Evolutionary conservation across 2,113 vertebrate genomes (phyloP).

Genomic region (Bolborhynchus lineola): DNA sequence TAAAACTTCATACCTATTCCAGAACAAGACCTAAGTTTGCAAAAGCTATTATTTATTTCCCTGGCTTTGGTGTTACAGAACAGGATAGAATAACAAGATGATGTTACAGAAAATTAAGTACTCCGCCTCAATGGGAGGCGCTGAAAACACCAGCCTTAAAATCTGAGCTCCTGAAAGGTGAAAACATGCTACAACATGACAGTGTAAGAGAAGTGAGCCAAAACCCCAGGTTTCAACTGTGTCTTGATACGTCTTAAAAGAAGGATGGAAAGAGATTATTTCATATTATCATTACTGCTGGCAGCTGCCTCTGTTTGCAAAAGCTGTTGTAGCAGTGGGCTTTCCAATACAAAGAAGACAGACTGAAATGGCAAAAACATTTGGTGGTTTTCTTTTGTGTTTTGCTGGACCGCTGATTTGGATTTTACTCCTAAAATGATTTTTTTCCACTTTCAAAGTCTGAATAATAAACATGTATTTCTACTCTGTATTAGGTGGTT

Average conservation of each 20-base stretch:
- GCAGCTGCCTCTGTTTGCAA: neutral
- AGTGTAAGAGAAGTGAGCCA: neutral
- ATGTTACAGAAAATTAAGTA: neutral
- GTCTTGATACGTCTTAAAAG: neutral
- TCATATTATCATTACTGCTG: neutral
- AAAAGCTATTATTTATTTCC: neutral
- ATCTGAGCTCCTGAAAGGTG: neutral
- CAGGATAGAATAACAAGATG: neutral
- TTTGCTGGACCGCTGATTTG: neutral
- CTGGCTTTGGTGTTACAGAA: neutral
- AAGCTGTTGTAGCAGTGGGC: neutral
- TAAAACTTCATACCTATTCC: neutral
- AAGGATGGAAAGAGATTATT: neutral
- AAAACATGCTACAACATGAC: neutral
- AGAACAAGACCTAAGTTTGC: neutral
- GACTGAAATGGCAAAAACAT: neutral
- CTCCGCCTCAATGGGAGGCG: neutral
- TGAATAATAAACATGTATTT: neutral
- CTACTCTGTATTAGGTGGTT: neutral
- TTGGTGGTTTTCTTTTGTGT: neutral
- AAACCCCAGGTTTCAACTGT: neutral
- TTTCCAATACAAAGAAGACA: neutral
- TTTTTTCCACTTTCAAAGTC: neutral
- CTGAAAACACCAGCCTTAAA: neutral
- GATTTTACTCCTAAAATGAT: neutral